These are phyloP conservation scores for Helicoverpa zea DNA, from an alignment of 1,140 invertebrate genomes.

Conservation along the genomic window DNA sequence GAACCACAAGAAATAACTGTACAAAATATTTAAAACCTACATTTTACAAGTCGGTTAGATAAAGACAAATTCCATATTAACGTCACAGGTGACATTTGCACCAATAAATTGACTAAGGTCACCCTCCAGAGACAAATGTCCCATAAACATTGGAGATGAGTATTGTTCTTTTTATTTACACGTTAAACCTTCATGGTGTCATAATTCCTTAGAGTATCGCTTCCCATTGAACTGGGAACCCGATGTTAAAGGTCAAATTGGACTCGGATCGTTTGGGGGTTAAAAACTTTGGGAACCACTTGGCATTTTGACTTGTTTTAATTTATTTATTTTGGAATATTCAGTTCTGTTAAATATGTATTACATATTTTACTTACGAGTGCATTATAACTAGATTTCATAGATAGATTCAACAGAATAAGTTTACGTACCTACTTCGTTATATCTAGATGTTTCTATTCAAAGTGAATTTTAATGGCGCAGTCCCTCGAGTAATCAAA, in stretches of 20 bases:
- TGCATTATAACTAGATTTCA: no score
- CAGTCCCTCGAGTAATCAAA: no score
- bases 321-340: not conserved
- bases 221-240: not conserved
- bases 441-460: no score
- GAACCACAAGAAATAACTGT: no score
- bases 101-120: constrained; percentile 31
- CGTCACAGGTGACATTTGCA: constrained; percentile 2
- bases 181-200: constrained; percentile 2
- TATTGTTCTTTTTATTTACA: constrained; percentile 43
- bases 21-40: not conserved
- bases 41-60: not conserved
- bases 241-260: not conserved
- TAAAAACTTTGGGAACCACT: not conserved
- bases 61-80: not conserved
- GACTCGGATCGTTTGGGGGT: not conserved
- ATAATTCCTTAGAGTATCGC: constrained; percentile 18
- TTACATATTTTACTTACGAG: no score
- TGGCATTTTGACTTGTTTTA: not conserved
- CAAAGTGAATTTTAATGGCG: no score
- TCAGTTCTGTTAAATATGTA: not conserved
- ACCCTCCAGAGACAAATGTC: constrained; percentile 23
- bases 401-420: no score
- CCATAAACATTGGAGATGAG: constrained; percentile 43
- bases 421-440: no score